Percentiles rank a stretch among this genome's conserved stretches.
phyloP scores from a whole-genome alignment of 2,888 invertebrate genomes.

The Zygothrica quintamaculata region DNA sequence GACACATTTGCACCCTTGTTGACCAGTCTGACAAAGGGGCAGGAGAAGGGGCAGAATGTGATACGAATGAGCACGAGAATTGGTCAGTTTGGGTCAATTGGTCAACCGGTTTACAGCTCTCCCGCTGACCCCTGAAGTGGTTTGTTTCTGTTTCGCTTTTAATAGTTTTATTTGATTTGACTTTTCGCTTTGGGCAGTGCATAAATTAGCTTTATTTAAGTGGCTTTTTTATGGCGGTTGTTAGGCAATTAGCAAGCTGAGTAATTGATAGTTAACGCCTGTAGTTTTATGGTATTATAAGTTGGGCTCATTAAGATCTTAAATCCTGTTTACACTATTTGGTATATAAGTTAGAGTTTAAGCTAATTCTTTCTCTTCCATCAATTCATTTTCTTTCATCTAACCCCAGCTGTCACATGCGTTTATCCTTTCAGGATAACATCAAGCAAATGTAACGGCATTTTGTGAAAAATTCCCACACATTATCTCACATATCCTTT shows the following conservation, averaged over 20 bases:
- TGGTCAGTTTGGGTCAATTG: conserved; percentile 49
- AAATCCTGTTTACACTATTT: neutral
- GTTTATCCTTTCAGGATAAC: too few species aligned
- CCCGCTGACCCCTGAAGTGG: conserved; percentile 65
- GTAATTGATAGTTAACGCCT: conserved; percentile 59
- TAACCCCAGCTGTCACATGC: too few species aligned
- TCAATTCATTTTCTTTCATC: too few species aligned
- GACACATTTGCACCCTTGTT: conserved; percentile 54
- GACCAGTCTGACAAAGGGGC: conserved; percentile 17
- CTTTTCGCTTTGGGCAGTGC: conserved; percentile 72
- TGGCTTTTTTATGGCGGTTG: conserved; percentile 39
- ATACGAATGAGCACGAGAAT: conserved; percentile 40
- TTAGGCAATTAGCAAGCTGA: conserved; percentile 56
- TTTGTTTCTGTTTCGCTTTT: conserved; percentile 17
- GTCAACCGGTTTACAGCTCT: conserved; percentile 60
- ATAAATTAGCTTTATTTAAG: conserved; percentile 69
- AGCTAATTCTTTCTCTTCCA: too few species aligned
- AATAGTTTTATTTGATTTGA: conserved; percentile 69
- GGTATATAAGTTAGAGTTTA: too few species aligned
- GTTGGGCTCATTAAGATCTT: neutral
- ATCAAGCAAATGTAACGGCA: conserved; percentile 54
- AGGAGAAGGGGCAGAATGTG: conserved; percentile 1
- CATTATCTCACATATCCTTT: conserved; percentile 14
- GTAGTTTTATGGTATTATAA: conserved; percentile 21
- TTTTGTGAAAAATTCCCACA: conserved; percentile 54